Percentiles rank a stretch among this genome's conserved stretches.
phyloP scores from a whole-genome alignment of 1,140 invertebrate genomes.

The Penaeus japonicus region DNA sequence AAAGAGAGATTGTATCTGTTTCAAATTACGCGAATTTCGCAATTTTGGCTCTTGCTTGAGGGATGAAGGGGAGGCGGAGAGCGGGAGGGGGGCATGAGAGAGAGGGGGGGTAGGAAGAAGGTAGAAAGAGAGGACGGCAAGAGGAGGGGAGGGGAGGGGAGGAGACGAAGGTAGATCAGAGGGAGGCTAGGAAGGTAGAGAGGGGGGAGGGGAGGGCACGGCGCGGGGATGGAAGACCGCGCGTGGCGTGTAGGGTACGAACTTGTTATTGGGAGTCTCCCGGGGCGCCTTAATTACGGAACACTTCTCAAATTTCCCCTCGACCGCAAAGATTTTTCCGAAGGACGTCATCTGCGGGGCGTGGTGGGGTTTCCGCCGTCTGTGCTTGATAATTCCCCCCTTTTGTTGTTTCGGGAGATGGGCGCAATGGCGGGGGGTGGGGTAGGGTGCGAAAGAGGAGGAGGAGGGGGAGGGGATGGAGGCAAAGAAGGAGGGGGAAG shows the following conservation, averaged over 20 bases:
- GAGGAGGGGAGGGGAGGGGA: not conserved
- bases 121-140: not conserved
- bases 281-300: slow-evolving; percentile 25
- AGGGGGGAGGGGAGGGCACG: not conserved
- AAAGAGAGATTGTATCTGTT: slow-evolving; percentile 21
- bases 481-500: no score
- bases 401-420: no score
- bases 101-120: not conserved
- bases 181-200: not conserved
- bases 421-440: no score
- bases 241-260: slow-evolving; percentile 30
- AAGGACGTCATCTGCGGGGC: no score
- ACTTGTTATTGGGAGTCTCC: slow-evolving; percentile 33
- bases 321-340: no score
- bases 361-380: no score
- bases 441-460: no score
- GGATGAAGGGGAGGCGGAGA: slow-evolving; percentile 1
- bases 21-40: not conserved
- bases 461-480: no score
- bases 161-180: not conserved
- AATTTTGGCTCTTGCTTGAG: not conserved
- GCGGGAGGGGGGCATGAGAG: not conserved
- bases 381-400: no score
- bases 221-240: not conserved
- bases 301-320: slow-evolving; percentile 10